These are phyloP conservation scores for Cheumatopsyche charites DNA, from an alignment of 1,140 invertebrate species.

Conservation along the genomic window DNA sequence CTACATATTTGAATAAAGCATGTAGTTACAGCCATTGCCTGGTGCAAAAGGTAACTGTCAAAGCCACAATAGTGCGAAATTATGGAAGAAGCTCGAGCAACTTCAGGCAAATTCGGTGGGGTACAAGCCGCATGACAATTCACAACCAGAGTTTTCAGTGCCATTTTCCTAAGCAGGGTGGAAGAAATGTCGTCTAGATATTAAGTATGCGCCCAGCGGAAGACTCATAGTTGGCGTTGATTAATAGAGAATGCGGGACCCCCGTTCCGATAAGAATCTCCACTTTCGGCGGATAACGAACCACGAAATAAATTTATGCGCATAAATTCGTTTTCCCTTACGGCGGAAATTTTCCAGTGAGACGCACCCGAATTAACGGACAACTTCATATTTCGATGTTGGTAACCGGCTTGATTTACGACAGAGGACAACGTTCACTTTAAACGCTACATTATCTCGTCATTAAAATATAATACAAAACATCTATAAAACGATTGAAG, in stretches of 20 bases:
- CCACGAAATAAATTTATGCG: constrained; percentile 22
- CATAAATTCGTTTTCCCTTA: constrained; percentile 24
- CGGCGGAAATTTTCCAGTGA: not conserved
- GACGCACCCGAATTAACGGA: not conserved
- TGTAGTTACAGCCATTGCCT: no score
- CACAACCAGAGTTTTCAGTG: not conserved
- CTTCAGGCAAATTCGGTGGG: no score
- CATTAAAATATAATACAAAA: no score
- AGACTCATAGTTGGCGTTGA: constrained; percentile 37
- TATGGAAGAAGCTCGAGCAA: no score
- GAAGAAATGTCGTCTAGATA: constrained; percentile 29
- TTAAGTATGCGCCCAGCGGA: constrained; percentile 18
- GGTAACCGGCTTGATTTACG: not conserved
- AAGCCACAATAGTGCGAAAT: no score
- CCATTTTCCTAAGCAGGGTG: not conserved
- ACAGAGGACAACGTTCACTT: not conserved
- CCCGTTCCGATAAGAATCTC: constrained; percentile 36
- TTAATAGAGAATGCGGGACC: constrained; percentile 41
- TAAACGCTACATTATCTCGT: no score
- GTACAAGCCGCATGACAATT: not conserved
- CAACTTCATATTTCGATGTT: constrained; percentile 6
- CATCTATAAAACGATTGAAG: no score
- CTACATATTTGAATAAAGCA: no score
- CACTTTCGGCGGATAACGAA: constrained; percentile 14
- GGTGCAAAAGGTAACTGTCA: no score